Conservation (phyloP, 2,888 invertebrate species). For the Diloba caeruleocephala region DNA sequence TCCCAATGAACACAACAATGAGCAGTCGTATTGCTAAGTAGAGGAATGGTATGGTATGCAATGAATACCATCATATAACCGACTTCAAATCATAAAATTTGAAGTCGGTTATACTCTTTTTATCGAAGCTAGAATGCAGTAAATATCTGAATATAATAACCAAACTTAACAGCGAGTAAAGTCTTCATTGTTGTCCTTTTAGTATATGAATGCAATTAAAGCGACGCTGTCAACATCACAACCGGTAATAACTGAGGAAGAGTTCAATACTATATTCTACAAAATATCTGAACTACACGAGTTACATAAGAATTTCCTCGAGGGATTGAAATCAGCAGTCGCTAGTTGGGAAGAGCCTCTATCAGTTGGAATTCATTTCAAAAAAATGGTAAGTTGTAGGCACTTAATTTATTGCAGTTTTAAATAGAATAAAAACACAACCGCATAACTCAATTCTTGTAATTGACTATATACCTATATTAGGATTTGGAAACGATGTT, state of each 20-base stretch:
- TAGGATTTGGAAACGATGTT: background rate
- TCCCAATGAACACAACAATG: too few relatives aligned
- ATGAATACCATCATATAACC: too few relatives aligned
- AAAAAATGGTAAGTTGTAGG: slow-evolving; percentile 91
- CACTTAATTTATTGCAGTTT: background rate
- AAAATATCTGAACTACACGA: slow-evolving; percentile 96
- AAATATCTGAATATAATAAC: too few relatives aligned
- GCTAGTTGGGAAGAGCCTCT: slow-evolving; percentile 93
- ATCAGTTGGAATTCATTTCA: slow-evolving; percentile 95
- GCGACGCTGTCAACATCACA: slow-evolving; percentile 96
- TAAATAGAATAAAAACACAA: background rate
- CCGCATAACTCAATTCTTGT: too few relatives aligned
- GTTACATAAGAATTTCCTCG: slow-evolving; percentile 95
- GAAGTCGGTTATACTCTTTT: background rate
- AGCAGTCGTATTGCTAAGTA: too few relatives aligned
- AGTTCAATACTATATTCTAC: slow-evolving; percentile 97
- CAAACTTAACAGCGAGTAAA: too few relatives aligned
- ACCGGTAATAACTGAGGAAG: slow-evolving; percentile 96
- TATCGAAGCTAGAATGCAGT: too few relatives aligned
- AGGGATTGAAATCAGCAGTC: slow-evolving; percentile 91
- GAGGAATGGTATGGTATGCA: too few relatives aligned
- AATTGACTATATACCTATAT: too few relatives aligned
- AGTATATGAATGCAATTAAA: slow-evolving; percentile 98
- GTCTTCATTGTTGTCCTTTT: slow-evolving; percentile 35
- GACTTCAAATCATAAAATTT: too few relatives aligned